Evolutionary conservation across 64 coral and sea anemone species (phyloP), one percentile per base, ranked within the genome.

Genomic region (Montipora cactus): DNA sequence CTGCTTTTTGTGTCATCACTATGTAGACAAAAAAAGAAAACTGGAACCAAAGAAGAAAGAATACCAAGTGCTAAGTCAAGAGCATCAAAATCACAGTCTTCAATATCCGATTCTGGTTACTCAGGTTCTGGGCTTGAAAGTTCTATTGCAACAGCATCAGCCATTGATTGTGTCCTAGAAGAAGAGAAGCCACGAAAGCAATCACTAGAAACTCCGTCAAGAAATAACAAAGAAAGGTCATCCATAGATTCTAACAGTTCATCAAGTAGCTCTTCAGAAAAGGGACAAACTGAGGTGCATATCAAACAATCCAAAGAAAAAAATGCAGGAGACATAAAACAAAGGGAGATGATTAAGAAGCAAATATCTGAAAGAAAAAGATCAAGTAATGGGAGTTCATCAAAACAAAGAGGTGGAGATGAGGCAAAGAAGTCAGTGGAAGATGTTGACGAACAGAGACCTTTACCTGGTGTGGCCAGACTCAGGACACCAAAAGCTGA

Each of bases 101-200:
- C 58, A 44, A 91, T 91, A 58, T 83, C 89, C 7, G 89, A 98
- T 85, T 98, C 89, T 14, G 78, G 85, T 2, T 92, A 84, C 44
- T 58, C 28, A 61, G 89, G 88, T 5, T 77, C 84, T 37, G 91
- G 55, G 37, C 61, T 94, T 45, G 83, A 92, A 55, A 69, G 59
- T 25, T 90, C 96, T 10, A 92, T 98, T 77, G 92, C 96, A 9
- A 98, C 96, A 79, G 83, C 91, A 10, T 98, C 96, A 61, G 96
- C 79, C 13, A 93, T 98, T 70, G 89, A 98, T 18, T 98, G 96
- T 89, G 72, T 98, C 20, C 13, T 98, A 80, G 87, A 88, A 37
- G 96, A 78, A 4, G 76, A 81, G 21, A 86, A 76, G 18, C 47
- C 75, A 6, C 16, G 21, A 28, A 80, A 69, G 9, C 79, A 84